Base-by-base conservation (phyloP, 2,797 vertebrate genomes). In the Buphagus erythrorhynchus region DNA sequence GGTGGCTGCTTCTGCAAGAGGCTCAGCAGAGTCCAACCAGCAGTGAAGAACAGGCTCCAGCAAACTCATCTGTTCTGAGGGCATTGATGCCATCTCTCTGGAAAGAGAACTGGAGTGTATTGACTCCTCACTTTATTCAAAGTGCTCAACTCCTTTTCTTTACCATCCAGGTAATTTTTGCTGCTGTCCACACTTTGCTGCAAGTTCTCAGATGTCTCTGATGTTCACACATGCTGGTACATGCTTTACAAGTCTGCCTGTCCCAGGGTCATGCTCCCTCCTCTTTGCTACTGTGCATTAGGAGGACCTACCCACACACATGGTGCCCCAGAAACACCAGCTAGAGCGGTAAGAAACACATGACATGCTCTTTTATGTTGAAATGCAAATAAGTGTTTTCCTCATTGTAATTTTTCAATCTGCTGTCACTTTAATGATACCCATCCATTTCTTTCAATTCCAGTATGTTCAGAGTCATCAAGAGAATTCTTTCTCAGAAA, bases 401-500 rank as follows among this genome's bases (percentile, higher is more conserved):
- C 95, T 97, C 82, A 57, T 74, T 87, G 94, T 95, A 91, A 87
- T 97, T 97, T 98, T 97, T 95, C 86, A 86, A 52, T 89, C 83
- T 95, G 72, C 90, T 96, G 95, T 91, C 96, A 94, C 61, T 97
- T 96, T 97, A 97, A 97, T 93, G 68, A 83, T 94, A 85, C 89
- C 90, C 86, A 82, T 97, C 95, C 92, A 54, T 96, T 97, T 95
- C 75, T 94, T 91, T 95, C 91, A 91, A 80, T 97, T 95, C 85
- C 62, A 83, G 80, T 93, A 68, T 81, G 93, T 92, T 96, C 92
- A 66, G 62, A 95, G 92, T 93, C 93, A 95, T 92, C 82, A 85
- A 40, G 93, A 95, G 65, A 96, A 97, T 97, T 98, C 96, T 95
- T 96, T 96, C 95, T 96, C 86, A 94, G 91, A 96, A 88, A 49